Conservation (phyloP, 2,888 invertebrate genomes). For the Netelia virgata region DNA sequence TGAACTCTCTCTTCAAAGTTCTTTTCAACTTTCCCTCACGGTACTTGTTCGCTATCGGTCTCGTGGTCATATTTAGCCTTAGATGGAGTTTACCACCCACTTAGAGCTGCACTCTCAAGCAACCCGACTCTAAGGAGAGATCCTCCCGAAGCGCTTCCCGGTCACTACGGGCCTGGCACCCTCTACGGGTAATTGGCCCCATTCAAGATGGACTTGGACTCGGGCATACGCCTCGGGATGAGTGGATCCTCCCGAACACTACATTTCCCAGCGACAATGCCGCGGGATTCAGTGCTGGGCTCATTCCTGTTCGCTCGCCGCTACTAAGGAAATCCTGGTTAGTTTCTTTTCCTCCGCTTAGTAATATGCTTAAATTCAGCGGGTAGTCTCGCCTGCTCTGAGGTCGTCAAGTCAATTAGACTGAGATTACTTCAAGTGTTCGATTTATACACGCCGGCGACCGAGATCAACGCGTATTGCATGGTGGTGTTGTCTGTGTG, state of each 20-base stretch:
- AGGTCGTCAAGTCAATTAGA: no score
- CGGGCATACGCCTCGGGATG: conserved; percentile 80
- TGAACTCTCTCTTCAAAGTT: conserved; percentile 87
- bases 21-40: conserved; percentile 91
- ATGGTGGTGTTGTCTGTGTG: no score
- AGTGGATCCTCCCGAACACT: conserved; percentile 86
- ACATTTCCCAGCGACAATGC: conserved; percentile 85
- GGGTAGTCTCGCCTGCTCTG: no score
- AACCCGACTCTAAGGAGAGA: conserved; percentile 86
- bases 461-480: no score
- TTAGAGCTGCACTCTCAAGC: conserved; percentile 87
- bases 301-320: conserved; percentile 88
- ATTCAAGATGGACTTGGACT: conserved; percentile 86
- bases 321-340: conserved; percentile 87
- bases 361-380: no score
- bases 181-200: conserved; percentile 86
- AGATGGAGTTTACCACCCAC: conserved; percentile 86
- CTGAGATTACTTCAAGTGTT: no score
- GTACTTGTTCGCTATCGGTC: conserved; percentile 89
- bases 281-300: conserved; percentile 87
- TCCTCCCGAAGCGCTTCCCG: conserved; percentile 76
- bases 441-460: no score
- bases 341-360: no score
- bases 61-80: conserved; percentile 87
- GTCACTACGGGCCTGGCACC: conserved; percentile 86